Evolutionary conservation across 2,888 invertebrate species (phyloP).

Genomic region (Tetranychus truncatus): DNA sequence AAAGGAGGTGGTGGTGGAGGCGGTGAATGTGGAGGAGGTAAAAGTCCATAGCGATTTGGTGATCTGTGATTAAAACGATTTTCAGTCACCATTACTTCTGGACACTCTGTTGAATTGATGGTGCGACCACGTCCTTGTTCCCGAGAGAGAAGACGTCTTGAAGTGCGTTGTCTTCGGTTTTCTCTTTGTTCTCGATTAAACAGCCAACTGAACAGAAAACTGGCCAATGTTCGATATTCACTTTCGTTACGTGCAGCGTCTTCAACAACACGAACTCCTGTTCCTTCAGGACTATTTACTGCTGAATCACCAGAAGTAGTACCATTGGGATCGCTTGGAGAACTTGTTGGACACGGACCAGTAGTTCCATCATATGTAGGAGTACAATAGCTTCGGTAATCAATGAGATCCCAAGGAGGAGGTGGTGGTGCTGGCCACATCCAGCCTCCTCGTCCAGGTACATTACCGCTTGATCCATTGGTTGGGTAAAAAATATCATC

Average conservation of each 20-base stretch:
- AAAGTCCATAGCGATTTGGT: not conserved
- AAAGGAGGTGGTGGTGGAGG: not conserved
- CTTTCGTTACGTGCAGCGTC: constrained; percentile 3
- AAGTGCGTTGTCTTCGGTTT: not conserved
- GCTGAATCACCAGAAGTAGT: not conserved
- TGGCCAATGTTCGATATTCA: not conserved
- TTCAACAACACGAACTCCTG: not conserved
- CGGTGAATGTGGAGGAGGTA: not conserved
- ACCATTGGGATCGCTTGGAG: not conserved
- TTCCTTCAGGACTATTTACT: not conserved
- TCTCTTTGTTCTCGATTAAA: not conserved
- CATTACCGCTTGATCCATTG: not conserved
- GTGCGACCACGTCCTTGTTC: not conserved
- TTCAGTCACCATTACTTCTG: not conserved
- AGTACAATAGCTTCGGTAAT: not conserved
- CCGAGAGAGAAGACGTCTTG: not conserved
- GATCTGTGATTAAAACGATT: not conserved
- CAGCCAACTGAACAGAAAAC: not conserved
- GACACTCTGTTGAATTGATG: not conserved
- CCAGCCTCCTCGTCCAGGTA: not conserved
- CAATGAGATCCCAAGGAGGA: not conserved
- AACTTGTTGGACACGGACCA: not conserved
- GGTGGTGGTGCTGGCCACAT: not conserved
- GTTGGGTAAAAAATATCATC: not conserved
- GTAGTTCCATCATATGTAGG: not conserved